Evolutionary conservation across 2,113 vertebrate genomes (phyloP), one percentile per base, ranked within the genome.

Genomic region (Australoheros scitulus): DNA sequence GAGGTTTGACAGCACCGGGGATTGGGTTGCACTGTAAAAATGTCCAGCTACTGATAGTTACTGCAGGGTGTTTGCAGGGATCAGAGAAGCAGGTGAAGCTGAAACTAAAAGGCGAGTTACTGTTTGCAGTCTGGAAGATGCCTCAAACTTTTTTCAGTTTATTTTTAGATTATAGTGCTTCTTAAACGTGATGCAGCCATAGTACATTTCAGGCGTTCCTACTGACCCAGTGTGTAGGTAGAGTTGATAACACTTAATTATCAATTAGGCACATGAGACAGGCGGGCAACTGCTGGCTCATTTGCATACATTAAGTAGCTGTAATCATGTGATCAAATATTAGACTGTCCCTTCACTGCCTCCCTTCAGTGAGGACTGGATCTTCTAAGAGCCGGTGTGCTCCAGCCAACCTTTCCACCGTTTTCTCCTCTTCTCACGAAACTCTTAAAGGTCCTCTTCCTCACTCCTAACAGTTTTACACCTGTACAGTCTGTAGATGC

Each of bases 11-110:
- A 76, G 61, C 74, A 13, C 2, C 2, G 9, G 10, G 18, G 24
- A 38, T 32, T 20, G 59, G 14, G 18, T 7, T 55, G 57, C 78
- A 9, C 88, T 90, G 79, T 68, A 84, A 81, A 81, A 87, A 76
- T 41, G 64, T 60, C 24, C 1, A n/a, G 26, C 68, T 47, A 34
- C 20, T 29, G 29, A 52, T 50, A 52, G 52, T 52, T 70, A 29
- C 43, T 50, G 65, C 50, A 70, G 43, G 43, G 43, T 15, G 43
- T 47, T 15, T 43, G 41, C 41, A 43, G 41, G 11, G 11, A 13
- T 43, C 41, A 43, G 41, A 68, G 64, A 50, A 26, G 1, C 41
- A 70, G 64, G 64, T 50, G 41, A 70, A 70, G 43, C 64, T 50
- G 64, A 70, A 47, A 1, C 22, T 68, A 68, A 50, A 5, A 1